Base-by-base conservation (phyloP, 2,888 invertebrate species). In the Stratiomys singularior region DNA sequence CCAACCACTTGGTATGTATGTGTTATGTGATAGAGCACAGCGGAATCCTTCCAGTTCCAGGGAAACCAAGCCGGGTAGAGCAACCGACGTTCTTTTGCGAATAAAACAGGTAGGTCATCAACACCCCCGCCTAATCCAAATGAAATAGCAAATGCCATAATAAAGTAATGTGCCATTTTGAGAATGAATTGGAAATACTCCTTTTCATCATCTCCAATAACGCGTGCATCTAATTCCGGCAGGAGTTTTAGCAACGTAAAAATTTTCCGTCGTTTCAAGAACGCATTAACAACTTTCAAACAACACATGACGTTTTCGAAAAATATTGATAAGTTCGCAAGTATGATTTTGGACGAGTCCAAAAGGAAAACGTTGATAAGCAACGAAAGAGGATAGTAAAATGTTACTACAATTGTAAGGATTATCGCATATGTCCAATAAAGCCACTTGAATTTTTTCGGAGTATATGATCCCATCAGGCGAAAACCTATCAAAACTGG, bases 21-120 rank as follows among this genome's bases (percentile, higher is more conserved):
- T n/a, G 25, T 15, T 15, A 23, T 23, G 1, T 30, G 23, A 21
- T 15, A 76, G 52, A 23, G 23, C 2, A 27, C 25, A 18, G 46
- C 23, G 11, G 76, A 67, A 37, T 30, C 1, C 11, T 37, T 21
- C 58, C 58, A 58, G n/a, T 78, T 44, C 18, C 37, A 76, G 15
- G 78, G 78, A 58, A 76, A 78, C 78, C 78, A 78, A 7, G 23
- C 60, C 3, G 60, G 25, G 15, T n/a, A 60, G 4, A 60, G 11
- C 4, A 60, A 25, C 4, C 25, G 60, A n/a, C 11, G 25, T 15
- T 60, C 18, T 23, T 60, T 60, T 21, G 11, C 25, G 4, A 25
- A 23, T 13, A 60, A 15, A 60, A 25, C 5, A 13, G 60, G 7
- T 15, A 60, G 7, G 15, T 23, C 21, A 25, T 11, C 21, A 25